phyloP scores from a whole-genome alignment of 1,140 invertebrate species.

The Drosophila nasuta region DNA sequence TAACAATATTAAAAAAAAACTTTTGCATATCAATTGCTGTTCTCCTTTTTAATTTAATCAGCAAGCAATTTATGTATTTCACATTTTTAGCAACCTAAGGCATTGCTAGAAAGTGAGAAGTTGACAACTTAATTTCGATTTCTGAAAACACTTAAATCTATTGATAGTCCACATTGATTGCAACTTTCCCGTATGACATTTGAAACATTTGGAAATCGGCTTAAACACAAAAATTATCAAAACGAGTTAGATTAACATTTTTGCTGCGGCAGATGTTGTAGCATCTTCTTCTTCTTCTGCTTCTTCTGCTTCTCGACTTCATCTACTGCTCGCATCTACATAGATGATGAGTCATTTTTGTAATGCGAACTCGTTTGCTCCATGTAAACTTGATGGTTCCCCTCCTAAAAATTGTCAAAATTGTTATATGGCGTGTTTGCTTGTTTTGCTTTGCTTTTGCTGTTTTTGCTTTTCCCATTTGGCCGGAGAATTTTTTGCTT shows the following conservation, averaged over 20 bases:
- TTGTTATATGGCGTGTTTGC: conserved; percentile 77
- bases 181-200: conserved; percentile 34
- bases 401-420: conserved; percentile 72
- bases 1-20: not conserved
- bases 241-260: conserved; percentile 31
- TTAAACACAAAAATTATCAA: conserved; percentile 16
- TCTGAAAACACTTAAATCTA: not conserved
- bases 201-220: conserved; percentile 11
- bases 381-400: conserved; percentile 42
- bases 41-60: not conserved
- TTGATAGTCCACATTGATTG: conserved; percentile 14
- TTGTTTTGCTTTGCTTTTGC: conserved; percentile 10
- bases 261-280: conserved; percentile 42
- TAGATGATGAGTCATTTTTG: conserved; percentile 67
- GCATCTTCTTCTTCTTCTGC: conserved; percentile 15
- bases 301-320: conserved; percentile 3
- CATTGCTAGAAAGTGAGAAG: not conserved
- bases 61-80: not conserved
- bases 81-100: not conserved
- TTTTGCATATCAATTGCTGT: too few relatives aligned
- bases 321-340: conserved; percentile 24
- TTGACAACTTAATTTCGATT: not conserved
- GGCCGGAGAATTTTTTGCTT: conserved; percentile 41
- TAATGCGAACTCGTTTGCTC: conserved; percentile 68
- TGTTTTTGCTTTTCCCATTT: conserved; percentile 31